phyloP scores from a whole-genome alignment of 2,113 vertebrate species.

The Theropithecus gelada region DNA sequence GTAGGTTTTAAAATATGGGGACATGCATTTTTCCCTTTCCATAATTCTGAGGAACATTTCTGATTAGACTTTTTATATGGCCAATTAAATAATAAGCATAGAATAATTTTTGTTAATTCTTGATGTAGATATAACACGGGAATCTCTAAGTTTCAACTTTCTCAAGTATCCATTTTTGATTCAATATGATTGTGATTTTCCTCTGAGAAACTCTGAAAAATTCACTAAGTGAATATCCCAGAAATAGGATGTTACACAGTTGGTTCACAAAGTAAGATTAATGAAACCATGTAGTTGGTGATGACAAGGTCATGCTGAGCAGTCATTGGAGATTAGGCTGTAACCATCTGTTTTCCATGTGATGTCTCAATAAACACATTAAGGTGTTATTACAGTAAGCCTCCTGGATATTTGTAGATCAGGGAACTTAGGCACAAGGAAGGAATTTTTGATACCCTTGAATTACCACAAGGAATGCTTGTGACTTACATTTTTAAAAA shows the following conservation, averaged over 20 bases:
- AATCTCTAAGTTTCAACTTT: neutral
- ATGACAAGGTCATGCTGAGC: slow-evolving; percentile 59
- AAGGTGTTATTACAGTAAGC: neutral
- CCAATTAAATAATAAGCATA: neutral
- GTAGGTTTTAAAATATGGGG: neutral
- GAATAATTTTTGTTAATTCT: neutral
- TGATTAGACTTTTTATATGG: neutral
- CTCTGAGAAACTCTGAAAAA: slow-evolving; percentile 42
- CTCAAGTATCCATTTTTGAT: neutral
- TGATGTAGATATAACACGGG: neutral
- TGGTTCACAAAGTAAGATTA: slow-evolving; percentile 62
- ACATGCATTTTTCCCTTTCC: neutral
- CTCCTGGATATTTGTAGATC: neutral
- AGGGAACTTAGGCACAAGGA: neutral
- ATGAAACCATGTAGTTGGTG: slow-evolving; percentile 35
- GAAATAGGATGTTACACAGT: slow-evolving; percentile 4
- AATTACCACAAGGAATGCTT: neutral
- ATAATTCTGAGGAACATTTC: neutral
- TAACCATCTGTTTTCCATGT: slow-evolving; percentile 66
- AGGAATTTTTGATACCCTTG: neutral
- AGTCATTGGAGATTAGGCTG: slow-evolving; percentile 31
- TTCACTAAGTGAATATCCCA: neutral
- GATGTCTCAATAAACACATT: slow-evolving; percentile 67
- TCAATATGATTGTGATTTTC: slow-evolving; percentile 20
- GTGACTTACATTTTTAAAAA: neutral